Conservation (phyloP, 2,888 invertebrate species). For the Microplitis deprimator region DNA sequence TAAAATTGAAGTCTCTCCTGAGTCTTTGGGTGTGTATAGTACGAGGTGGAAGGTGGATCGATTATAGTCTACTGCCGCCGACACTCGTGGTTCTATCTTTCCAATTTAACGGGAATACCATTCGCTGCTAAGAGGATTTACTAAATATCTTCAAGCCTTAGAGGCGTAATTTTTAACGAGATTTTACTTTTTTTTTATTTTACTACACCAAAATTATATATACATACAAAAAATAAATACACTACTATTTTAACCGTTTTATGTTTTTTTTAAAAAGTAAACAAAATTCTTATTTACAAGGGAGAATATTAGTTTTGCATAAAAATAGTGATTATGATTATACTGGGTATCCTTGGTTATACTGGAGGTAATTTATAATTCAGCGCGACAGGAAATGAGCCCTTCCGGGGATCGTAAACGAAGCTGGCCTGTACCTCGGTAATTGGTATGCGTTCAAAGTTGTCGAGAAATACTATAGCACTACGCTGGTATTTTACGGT, state of each 20-base stretch:
- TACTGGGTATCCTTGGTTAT: slow-evolving; percentile 22
- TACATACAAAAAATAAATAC: slow-evolving; percentile 1
- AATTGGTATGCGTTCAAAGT: slow-evolving; percentile 43
- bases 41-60: slow-evolving; percentile 22
- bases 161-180: slow-evolving; percentile 31
- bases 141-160: slow-evolving; percentile 32
- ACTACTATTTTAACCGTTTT: neutral
- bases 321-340: slow-evolving; percentile 29
- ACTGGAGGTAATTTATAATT: slow-evolving; percentile 35
- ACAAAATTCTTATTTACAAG: neutral
- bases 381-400: slow-evolving; percentile 24
- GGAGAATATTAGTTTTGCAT: slow-evolving; percentile 15
- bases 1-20: slow-evolving; percentile 27
- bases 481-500: neutral
- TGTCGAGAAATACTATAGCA: slow-evolving; percentile 23
- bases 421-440: slow-evolving; percentile 21
- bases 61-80: neutral
- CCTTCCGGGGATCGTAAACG: slow-evolving; percentile 41
- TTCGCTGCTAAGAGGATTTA: slow-evolving; percentile 43
- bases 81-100: slow-evolving; percentile 27
- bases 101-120: slow-evolving; percentile 39
- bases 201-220: neutral
- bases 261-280: neutral
- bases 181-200: slow-evolving; percentile 19
- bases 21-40: slow-evolving; percentile 2